These are phyloP conservation scores for Pelmatolapia mariae DNA, from an alignment of 2,113 vertebrate genomes.

Conservation along the genomic window DNA sequence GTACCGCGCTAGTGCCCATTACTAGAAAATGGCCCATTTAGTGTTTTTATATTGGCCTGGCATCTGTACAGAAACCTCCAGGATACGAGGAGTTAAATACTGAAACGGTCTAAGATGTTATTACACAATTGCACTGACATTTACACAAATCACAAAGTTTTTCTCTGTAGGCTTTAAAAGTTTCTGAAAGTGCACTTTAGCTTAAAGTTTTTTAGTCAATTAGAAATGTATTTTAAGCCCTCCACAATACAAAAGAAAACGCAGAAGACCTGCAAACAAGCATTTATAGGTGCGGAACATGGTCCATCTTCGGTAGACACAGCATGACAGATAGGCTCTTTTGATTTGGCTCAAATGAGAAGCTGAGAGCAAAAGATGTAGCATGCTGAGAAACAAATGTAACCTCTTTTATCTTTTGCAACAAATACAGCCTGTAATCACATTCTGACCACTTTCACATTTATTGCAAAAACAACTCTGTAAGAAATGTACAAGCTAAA, in stretches of 20 bases:
- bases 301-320: neutral
- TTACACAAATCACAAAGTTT: neutral
- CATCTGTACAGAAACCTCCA: neutral
- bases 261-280: neutral
- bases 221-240: neutral
- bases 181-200: neutral
- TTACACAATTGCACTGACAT: neutral
- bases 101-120: neutral
- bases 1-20: fast-evolving
- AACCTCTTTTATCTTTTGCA: neutral
- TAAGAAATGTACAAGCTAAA: neutral
- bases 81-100: neutral
- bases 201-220: neutral
- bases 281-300: neutral
- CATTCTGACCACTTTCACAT: neutral
- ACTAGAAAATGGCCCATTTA: neutral
- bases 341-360: slow-evolving; percentile 13
- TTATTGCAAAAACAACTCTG: neutral
- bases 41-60: neutral
- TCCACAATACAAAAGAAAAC: neutral
- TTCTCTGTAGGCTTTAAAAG: neutral
- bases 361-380: neutral
- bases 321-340: neutral
- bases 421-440: slow-evolving; percentile 5
- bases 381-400: neutral